Evolutionary conservation across 2,797 vertebrate species (phyloP).

Genomic region (Onychomys torridus): DNA sequence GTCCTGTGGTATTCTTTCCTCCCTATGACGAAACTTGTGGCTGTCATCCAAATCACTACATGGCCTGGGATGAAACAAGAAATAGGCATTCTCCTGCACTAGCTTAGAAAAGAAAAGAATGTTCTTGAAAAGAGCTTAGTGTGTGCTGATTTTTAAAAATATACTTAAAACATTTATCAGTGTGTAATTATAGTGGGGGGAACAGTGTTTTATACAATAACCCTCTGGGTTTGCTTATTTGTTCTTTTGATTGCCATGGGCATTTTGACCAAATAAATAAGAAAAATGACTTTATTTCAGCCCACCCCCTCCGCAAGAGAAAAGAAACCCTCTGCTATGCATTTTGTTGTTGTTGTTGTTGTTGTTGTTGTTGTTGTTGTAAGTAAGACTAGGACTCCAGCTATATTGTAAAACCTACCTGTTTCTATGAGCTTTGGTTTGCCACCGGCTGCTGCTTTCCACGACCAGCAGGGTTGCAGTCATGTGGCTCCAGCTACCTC

Average conservation of each 20-base stretch:
- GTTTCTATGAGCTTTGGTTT: not conserved
- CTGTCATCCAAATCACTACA: not conserved
- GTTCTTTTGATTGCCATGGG: conserved; percentile 7
- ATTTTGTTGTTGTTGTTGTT: not conserved
- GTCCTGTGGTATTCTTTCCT: not conserved
- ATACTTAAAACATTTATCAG: not conserved
- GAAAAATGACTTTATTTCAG: not conserved
- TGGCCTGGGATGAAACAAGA: not conserved
- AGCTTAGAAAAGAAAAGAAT: conserved; percentile 18
- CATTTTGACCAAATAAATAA: conserved; percentile 17
- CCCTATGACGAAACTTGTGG: not conserved
- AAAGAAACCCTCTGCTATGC: not conserved
- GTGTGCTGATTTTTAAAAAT: not conserved
- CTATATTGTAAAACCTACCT: not conserved
- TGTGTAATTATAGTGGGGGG: not conserved
- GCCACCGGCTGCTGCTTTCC: not conserved
- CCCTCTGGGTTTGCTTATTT: not conserved
- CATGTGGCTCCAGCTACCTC: not conserved
- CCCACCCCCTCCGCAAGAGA: not conserved
- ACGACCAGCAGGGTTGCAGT: not conserved
- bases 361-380: not conserved
- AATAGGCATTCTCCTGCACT: not conserved
- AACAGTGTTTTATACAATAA: not conserved
- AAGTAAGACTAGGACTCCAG: not conserved
- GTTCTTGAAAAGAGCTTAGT: conserved; percentile 13